These are phyloP conservation scores for Aphidius colemani DNA, from an alignment of 2,888 invertebrate genomes.

Conservation along the genomic window DNA sequence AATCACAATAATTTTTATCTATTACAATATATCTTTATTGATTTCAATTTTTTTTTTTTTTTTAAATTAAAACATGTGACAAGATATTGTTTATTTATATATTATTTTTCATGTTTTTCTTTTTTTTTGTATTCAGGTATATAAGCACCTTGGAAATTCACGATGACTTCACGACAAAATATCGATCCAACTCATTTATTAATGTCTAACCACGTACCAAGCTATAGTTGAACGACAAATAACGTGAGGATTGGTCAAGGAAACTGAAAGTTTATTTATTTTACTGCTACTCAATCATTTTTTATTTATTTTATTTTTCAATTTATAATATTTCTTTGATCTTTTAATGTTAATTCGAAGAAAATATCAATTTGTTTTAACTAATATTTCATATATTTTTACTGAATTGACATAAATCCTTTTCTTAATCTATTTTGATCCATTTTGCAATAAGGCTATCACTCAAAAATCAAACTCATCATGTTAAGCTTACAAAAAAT, in stretches of 20 bases:
- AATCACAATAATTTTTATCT: no score
- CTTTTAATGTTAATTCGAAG: no score
- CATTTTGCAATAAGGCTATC: no score
- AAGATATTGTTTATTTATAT: constrained; percentile 23
- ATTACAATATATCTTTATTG: no score
- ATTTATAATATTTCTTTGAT: no score
- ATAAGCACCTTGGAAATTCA: constrained; percentile 42
- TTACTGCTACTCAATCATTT: neutral
- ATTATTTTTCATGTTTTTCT: constrained; percentile 16
- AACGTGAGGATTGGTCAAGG: constrained; percentile 22
- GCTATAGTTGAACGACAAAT: constrained; percentile 23
- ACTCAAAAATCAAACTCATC: no score
- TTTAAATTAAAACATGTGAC: neutral
- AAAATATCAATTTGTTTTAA: no score
- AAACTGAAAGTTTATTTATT: constrained; percentile 10
- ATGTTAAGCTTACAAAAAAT: no score
- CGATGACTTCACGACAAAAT: constrained; percentile 41
- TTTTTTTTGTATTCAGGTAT: constrained; percentile 21
- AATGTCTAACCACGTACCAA: constrained; percentile 34
- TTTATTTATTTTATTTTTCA: neutral
- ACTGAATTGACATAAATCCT: no score
- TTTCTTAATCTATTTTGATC: no score
- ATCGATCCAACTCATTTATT: constrained; percentile 43
- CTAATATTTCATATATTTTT: no score
- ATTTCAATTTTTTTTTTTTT: constrained; percentile 14